Conservation (phyloP, 1,140 invertebrate genomes). For the Aphelenchoides besseyi region DNA sequence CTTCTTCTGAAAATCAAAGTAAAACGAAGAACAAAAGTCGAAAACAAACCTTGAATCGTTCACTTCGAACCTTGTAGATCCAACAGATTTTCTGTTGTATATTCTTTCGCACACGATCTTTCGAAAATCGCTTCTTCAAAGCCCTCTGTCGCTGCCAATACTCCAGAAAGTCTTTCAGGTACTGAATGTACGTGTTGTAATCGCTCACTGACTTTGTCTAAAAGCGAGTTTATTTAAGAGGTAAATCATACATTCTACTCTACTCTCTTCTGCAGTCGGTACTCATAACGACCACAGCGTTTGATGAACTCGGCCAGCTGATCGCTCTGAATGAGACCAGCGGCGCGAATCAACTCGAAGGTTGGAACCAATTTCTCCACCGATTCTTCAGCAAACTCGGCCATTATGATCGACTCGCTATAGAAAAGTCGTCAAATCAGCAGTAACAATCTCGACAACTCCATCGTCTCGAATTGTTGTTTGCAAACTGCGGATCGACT, state of each 20-base stretch:
- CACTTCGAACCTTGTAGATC: constrained; percentile 34
- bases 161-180: constrained; percentile 35
- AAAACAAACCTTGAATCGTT: constrained; percentile 41
- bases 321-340: constrained; percentile 19
- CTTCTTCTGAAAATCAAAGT: constrained; percentile 24
- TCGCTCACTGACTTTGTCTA: constrained; percentile 43
- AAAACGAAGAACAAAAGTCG: not conserved
- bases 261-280: constrained; percentile 37
- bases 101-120: constrained; percentile 42
- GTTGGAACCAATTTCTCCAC: constrained; percentile 36
- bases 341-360: constrained; percentile 34
- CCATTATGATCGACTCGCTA: no score
- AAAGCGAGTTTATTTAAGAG: not conserved
- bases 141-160: constrained; percentile 26
- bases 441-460: no score
- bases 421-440: no score
- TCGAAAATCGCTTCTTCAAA: not conserved
- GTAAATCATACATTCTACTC: not conserved
- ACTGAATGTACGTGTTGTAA: constrained; percentile 38
- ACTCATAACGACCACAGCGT: constrained; percentile 38
- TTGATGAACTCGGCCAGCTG: constrained; percentile 32
- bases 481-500: no score
- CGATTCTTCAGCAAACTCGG: constrained; percentile 39
- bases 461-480: no score
- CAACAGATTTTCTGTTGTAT: constrained; percentile 35